These are phyloP conservation scores for Andricus grossulariae DNA, from an alignment of 1,140 invertebrate species.

Conservation along the genomic window DNA sequence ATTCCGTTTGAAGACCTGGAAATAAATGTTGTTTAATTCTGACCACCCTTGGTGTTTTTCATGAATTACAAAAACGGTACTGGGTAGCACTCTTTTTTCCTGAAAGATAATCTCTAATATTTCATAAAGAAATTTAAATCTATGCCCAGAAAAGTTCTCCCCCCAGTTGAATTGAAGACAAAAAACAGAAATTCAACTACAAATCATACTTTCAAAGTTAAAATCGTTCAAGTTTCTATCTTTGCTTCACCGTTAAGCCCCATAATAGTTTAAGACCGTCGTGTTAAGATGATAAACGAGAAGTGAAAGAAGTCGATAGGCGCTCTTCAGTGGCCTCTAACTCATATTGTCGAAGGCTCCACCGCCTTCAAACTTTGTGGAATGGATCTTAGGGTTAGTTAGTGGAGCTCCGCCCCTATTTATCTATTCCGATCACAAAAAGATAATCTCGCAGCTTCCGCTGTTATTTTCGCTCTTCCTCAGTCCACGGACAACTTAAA, in stretches of 20 bases:
- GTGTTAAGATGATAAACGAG: slow-evolving; percentile 24
- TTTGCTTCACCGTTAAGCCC: neutral
- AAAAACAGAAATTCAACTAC: neutral
- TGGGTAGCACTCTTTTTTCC: no score
- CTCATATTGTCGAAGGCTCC: slow-evolving; percentile 5
- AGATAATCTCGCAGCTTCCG: slow-evolving; percentile 24
- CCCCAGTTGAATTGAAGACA: no score
- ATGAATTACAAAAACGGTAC: no score
- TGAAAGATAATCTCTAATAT: no score
- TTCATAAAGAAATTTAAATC: no score
- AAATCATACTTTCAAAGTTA: neutral
- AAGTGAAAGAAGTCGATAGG: slow-evolving; percentile 17
- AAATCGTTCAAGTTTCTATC: neutral
- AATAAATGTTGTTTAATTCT: no score
- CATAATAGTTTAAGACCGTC: slow-evolving; percentile 19
- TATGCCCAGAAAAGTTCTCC: no score
- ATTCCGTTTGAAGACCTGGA: no score
- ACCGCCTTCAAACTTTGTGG: slow-evolving; percentile 10
- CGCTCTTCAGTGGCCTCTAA: slow-evolving; percentile 1
- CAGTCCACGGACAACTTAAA: neutral
- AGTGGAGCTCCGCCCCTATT: neutral
- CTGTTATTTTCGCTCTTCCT: slow-evolving; percentile 4
- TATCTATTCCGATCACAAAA: slow-evolving; percentile 11
- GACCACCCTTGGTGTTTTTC: no score
- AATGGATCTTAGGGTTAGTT: slow-evolving; percentile 2